phyloP scores from a whole-genome alignment of 2,888 invertebrate genomes.

The Apamea epomidion region DNA sequence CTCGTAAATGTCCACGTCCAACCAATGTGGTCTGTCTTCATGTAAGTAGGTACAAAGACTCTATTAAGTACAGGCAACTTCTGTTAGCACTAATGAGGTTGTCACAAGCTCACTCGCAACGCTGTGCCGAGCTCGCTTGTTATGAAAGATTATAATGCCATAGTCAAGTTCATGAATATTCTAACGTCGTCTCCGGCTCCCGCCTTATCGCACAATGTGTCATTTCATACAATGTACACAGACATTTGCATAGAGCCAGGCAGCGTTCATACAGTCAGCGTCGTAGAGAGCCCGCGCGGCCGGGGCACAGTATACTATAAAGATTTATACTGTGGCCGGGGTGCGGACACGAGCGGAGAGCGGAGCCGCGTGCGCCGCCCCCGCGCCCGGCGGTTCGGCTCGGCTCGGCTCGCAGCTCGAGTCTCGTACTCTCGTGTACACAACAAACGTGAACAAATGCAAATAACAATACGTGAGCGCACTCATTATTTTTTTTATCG shows the following conservation, averaged over 20 bases:
- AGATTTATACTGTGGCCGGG: not conserved
- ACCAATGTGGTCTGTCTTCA: slow-evolving; percentile 24
- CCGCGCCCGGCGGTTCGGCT: not conserved
- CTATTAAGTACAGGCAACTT: slow-evolving; percentile 16
- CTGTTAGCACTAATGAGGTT: slow-evolving; percentile 32
- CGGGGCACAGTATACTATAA: no score
- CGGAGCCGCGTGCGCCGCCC: not conserved
- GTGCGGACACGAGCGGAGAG: not conserved
- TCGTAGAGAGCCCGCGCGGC: not conserved
- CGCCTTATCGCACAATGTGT: slow-evolving; percentile 50
- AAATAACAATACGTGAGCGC: slow-evolving; percentile 41
- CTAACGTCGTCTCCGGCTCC: slow-evolving; percentile 33
- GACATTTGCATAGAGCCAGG: slow-evolving; percentile 46
- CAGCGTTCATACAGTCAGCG: slow-evolving; percentile 35
- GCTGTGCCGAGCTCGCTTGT: slow-evolving; percentile 16
- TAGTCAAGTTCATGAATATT: slow-evolving; percentile 49
- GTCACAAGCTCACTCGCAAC: slow-evolving; percentile 19
- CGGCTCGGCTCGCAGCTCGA: not conserved
- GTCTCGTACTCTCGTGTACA: slow-evolving; percentile 1
- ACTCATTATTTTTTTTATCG: slow-evolving; percentile 59
- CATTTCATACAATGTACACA: slow-evolving; percentile 38
- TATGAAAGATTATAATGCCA: slow-evolving; percentile 18
- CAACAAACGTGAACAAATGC: slow-evolving; percentile 42
- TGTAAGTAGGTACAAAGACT: slow-evolving; percentile 18
- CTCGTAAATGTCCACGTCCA: slow-evolving; percentile 23